Percentiles rank a stretch among this genome's conserved stretches.
Conservation (phyloP, 2,113 vertebrate genomes). For the Neoarius graeffei region DNA sequence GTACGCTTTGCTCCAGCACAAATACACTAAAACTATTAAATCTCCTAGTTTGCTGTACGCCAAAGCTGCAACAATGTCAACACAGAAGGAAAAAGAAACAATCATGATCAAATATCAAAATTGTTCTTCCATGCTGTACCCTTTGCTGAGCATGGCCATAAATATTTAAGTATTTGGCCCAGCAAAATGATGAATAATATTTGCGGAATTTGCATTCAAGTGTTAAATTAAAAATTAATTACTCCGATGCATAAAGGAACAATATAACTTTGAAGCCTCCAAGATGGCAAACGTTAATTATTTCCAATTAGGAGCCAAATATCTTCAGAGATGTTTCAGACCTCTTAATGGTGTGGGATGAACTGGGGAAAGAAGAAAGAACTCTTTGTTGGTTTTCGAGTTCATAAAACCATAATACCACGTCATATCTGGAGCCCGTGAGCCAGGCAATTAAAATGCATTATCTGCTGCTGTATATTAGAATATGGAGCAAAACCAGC, state of each 20-base stretch:
- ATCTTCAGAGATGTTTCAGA: conserved; percentile 60
- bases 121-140: conserved; percentile 42
- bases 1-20: not conserved
- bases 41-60: not conserved
- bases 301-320: conserved; percentile 61
- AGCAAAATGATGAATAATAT: conserved; percentile 62
- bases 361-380: conserved; percentile 51
- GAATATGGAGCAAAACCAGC: conserved; percentile 45
- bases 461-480: conserved; percentile 50
- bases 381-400: conserved; percentile 55
- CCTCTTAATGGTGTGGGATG: conserved; percentile 58
- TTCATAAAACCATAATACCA: conserved; percentile 47
- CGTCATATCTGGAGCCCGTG: conserved; percentile 45
- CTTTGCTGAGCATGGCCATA: conserved; percentile 55
- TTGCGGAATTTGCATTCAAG: conserved; percentile 63
- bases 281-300: conserved; percentile 64
- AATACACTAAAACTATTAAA: not conserved
- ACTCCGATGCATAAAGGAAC: conserved; percentile 59
- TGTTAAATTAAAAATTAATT: conserved; percentile 67
- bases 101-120: conserved; percentile 42
- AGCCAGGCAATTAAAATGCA: conserved; percentile 50
- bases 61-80: not conserved
- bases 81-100: conserved; percentile 13
- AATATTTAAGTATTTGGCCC: conserved; percentile 63
- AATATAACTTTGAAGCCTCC: conserved; percentile 63